These are phyloP conservation scores for Brachymystax lenok DNA, from an alignment of 2,797 vertebrate genomes.

Conservation along the genomic window DNA sequence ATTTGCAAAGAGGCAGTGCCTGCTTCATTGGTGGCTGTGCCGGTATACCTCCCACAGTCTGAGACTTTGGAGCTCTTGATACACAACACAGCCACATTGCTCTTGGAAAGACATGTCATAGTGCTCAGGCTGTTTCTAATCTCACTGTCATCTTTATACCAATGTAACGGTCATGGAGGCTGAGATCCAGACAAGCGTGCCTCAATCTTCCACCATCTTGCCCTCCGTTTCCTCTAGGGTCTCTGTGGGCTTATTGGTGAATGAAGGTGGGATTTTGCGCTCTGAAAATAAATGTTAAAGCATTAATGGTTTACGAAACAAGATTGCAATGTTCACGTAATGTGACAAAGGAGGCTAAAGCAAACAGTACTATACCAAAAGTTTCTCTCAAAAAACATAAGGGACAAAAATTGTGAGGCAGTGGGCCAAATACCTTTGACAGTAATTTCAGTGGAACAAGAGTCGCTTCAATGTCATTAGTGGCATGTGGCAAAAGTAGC, in stretches of 20 bases:
- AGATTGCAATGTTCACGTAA: background rate
- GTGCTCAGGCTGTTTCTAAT: slow-evolving; percentile 78
- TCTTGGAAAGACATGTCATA: slow-evolving; percentile 91
- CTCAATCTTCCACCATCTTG: slow-evolving; percentile 88
- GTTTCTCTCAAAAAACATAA: slow-evolving; percentile 10
- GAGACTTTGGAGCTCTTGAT: slow-evolving; percentile 78
- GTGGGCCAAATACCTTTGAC: slow-evolving; percentile 89
- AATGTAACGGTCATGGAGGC: slow-evolving; percentile 85
- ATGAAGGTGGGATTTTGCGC: slow-evolving; percentile 87
- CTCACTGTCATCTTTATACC: slow-evolving; percentile 88
- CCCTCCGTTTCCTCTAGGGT: slow-evolving; percentile 90
- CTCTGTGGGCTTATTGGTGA: slow-evolving; percentile 93
- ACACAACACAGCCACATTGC: slow-evolving; percentile 82
- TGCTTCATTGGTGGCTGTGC: slow-evolving; percentile 89
- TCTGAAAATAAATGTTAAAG: slow-evolving; percentile 74
- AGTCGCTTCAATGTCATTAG: slow-evolving; percentile 95
- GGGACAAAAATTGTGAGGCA: slow-evolving; percentile 19
- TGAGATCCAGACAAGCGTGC: slow-evolving; percentile 91
- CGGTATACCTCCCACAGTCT: slow-evolving; percentile 87
- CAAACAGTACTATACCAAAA: slow-evolving; percentile 1
- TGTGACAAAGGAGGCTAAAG: slow-evolving; percentile 17
- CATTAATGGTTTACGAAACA: slow-evolving; percentile 10
- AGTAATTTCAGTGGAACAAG: slow-evolving; percentile 89
- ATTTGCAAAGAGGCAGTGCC: slow-evolving; percentile 83
- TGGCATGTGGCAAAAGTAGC: slow-evolving; percentile 93